Base-by-base conservation (phyloP, 1,140 invertebrate genomes). In the Tetraneura akinire region DNA sequence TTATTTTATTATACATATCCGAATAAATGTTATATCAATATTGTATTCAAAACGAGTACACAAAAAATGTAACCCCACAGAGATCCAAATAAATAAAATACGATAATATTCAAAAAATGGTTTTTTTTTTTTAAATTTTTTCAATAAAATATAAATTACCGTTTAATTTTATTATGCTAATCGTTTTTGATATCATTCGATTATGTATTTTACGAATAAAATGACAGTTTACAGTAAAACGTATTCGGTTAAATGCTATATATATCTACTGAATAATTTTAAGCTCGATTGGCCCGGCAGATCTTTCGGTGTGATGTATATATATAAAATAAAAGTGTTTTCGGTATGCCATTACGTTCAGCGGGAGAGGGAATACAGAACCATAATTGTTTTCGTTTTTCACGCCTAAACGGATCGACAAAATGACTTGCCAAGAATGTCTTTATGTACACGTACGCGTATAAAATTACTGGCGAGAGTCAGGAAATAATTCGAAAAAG, bases 101-200 rank as follows among this genome's bases (percentile, higher is more conserved):
- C n/a, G n/a, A n/a, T n/a, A n/a, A n/a, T n/a, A n/a, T n/a, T n/a
- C 26, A 32, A 45, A 68, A 64, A 66, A 68, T 68, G 64, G 21
- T 68, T 45, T 21, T 55, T 37, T 45, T 42, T 32, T n/a, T n/a
- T n/a, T n/a, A n/a, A n/a, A n/a, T n/a, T n/a, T n/a, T n/a, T n/a
- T n/a, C n/a, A n/a, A n/a, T n/a, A n/a, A n/a, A n/a, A n/a, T n/a
- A n/a, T n/a, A n/a, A n/a, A n/a, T n/a, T n/a, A 3, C 37, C 18
- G 62, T 66, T 66, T 66, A 21, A 32, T 66, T 13, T 8, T 42
- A 37, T 37, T 18, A 18, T 18, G n/a, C 32, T 32, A 29, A 29
- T 9, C 29, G 16, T 32, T 32, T 18, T 32, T 18, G n/a, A n/a
- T n/a, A n/a, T n/a, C n/a, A n/a, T n/a, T n/a, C n/a, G n/a, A n/a